Evolutionary conservation across 2,888 invertebrate species (phyloP), one percentile per base, ranked within the genome.

Genomic region (Endotricha flammealis): DNA sequence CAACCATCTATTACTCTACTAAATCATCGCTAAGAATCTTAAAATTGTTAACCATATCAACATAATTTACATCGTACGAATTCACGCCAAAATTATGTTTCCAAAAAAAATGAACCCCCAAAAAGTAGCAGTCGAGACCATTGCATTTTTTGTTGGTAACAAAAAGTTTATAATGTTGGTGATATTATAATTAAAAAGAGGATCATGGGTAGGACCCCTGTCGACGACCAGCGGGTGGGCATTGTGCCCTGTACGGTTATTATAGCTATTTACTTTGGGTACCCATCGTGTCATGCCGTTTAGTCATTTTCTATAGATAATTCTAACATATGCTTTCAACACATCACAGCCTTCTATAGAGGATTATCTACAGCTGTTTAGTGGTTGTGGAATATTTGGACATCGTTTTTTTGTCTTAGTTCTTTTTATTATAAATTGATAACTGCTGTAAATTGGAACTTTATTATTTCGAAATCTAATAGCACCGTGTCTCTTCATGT

Each of bases 181-280:
- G 86, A 86, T 86, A 85, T 85, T 82, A 75, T 86, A 86, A 86
- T 86, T 85, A 82, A 76, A 80, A 76, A 68, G 72, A 61, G 72
- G 64, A 63, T 63, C 58, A 57, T 57, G 69, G 75, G 67, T 59
- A 58, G 67, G 61, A 66, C 76, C 76, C 78, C 77, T 75, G 76
- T 68, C 64, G 77, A 44, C 61, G 64, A 56, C 29, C 82, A 58
- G 72, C 75, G 68, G 86, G 85, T 66, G 68, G 53, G 53, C 73
- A 73, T 86, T 86, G 83, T 85, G 63, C 60, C 54, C 53, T 68
- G 64, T 64, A 77, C 67, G 77, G 72, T 62, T 77, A 81, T 82
- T 82, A 83, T 61, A 58, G 73, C 67, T 85, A 82, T 83, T 83
- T 85, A 80, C 83, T 75, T 81, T 82, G 71, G 73, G 73, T 63